phyloP scores from a whole-genome alignment of 2,797 vertebrate species.

The Jordanella pulchra region DNA sequence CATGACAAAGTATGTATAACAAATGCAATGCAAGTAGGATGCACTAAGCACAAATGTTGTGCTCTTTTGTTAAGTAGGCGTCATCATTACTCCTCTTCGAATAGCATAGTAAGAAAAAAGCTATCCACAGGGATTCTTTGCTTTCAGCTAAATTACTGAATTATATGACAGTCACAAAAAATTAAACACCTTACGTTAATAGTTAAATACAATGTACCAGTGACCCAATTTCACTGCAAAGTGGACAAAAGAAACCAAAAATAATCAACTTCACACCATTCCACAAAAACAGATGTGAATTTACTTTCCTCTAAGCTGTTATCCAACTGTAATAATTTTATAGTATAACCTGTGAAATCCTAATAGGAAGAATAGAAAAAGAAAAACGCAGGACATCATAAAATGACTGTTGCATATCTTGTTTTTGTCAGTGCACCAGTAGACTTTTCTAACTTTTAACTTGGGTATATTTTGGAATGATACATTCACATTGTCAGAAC shows the following conservation, averaged over 20 bases:
- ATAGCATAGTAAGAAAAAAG: slow-evolving; percentile 15
- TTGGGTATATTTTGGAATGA: neutral
- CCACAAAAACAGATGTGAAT: slow-evolving; percentile 11
- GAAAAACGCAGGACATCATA: neutral
- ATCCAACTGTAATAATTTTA: neutral
- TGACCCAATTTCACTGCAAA: slow-evolving; percentile 28
- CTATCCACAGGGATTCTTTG: slow-evolving; percentile 17
- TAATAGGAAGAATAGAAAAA: neutral
- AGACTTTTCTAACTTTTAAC: neutral
- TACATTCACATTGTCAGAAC: neutral
- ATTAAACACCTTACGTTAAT: slow-evolving; percentile 20
- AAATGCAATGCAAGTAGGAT: neutral
- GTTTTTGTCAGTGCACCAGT: neutral
- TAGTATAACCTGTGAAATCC: slow-evolving; percentile 5
- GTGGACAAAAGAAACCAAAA: slow-evolving; percentile 4
- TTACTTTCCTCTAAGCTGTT: slow-evolving; percentile 14
- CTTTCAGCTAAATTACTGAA: slow-evolving; percentile 20
- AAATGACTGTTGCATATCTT: neutral
- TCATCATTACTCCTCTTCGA: slow-evolving; percentile 12
- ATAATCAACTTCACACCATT: slow-evolving; percentile 16
- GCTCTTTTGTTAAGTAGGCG: slow-evolving; percentile 7
- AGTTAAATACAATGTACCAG: slow-evolving; percentile 23
- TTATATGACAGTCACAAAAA: slow-evolving; percentile 27
- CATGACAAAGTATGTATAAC: neutral
- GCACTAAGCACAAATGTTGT: neutral